Evolutionary conservation across 2,113 vertebrate species (phyloP).

Genomic region (Oreochromis spilurus): DNA sequence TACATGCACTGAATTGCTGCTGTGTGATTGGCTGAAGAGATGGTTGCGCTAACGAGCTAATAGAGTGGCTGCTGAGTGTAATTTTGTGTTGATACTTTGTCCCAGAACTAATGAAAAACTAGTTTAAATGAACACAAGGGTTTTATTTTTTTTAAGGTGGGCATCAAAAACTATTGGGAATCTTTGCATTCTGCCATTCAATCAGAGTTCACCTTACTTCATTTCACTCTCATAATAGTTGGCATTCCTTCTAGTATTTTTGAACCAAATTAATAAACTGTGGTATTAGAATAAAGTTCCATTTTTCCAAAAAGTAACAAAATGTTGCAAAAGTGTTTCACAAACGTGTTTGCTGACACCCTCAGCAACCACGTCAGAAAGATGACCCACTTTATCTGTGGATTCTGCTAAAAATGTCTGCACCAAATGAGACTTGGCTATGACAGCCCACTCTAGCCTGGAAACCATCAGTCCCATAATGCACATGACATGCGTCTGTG

Average conservation of each 20-base stretch:
- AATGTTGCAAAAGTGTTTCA: constrained; percentile 42
- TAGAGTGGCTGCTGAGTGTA: neutral
- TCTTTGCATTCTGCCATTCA: neutral
- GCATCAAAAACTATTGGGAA: neutral
- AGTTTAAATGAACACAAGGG: neutral
- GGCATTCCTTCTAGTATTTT: neutral
- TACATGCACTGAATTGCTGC: neutral
- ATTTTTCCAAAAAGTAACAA: constrained; percentile 16
- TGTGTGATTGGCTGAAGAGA: neutral
- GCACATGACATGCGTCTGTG: constrained; percentile 62
- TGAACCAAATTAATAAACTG: constrained; percentile 8
- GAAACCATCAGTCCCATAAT: constrained; percentile 63
- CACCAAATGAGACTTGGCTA: constrained; percentile 62
- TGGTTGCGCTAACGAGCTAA: neutral
- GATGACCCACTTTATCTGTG: constrained; percentile 67
- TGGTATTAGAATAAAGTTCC: constrained; percentile 2
- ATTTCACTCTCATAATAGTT: neutral
- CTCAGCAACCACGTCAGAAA: constrained; percentile 39
- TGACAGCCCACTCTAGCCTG: constrained; percentile 58
- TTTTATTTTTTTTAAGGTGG: neutral
- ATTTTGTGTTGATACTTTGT: neutral
- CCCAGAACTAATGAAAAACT: neutral
- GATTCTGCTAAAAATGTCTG: constrained; percentile 39
- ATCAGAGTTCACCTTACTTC: neutral
- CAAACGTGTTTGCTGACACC: constrained; percentile 38